Percentiles rank a stretch among this genome's conserved stretches.
phyloP scores from a whole-genome alignment of 2,797 vertebrate species.

The Atherinosoma microstoma region DNA sequence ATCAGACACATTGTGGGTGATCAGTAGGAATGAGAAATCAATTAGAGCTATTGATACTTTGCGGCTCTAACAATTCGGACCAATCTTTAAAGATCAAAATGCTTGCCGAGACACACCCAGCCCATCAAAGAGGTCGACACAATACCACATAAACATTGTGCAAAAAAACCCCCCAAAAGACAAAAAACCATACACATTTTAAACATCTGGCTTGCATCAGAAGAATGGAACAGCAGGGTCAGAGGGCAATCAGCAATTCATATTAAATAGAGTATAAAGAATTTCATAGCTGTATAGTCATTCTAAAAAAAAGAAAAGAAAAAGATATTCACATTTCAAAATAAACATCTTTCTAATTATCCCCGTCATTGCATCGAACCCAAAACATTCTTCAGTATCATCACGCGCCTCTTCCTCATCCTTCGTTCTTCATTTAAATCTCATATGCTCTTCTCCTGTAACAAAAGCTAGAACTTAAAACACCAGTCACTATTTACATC shows the following conservation, averaged over 20 bases:
- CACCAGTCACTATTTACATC: conserved; percentile 75
- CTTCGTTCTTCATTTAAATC: conserved; percentile 34
- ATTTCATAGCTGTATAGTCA: conserved; percentile 71
- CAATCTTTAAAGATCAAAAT: conserved; percentile 54
- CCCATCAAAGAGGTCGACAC: conserved; percentile 66
- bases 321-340: conserved; percentile 79
- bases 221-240: conserved; percentile 45
- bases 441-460: conserved; percentile 53
- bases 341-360: conserved; percentile 75
- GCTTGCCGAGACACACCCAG: conserved; percentile 60
- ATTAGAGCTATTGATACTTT: conserved; percentile 65
- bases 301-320: conserved; percentile 70
- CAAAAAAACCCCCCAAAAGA: conserved; percentile 32
- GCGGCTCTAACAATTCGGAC: conserved; percentile 50
- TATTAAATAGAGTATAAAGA: conserved; percentile 77
- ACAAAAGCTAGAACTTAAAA: conserved; percentile 60
- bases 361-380: conserved; percentile 80
- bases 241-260: conserved; percentile 44
- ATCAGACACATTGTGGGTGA: conserved; percentile 72
- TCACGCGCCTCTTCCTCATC: conserved; percentile 27
- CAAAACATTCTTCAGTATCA: conserved; percentile 72
- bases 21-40: conserved; percentile 79
- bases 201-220: conserved; percentile 55
- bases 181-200: conserved; percentile 53
- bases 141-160: conserved; percentile 70